Conservation (phyloP, 2,888 invertebrate genomes). For the Noctua pronuba region DNA sequence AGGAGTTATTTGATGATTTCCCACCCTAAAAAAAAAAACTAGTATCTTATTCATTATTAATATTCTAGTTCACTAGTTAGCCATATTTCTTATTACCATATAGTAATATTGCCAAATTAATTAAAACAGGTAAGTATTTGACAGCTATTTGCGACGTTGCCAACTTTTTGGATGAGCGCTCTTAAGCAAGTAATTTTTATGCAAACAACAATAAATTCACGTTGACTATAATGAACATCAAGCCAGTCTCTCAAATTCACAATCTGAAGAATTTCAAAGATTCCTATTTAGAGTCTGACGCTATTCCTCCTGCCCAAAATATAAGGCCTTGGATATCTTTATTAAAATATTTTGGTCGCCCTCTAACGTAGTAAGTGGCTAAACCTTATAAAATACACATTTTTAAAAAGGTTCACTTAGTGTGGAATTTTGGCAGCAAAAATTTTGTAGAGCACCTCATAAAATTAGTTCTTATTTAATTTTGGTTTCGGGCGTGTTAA, state of each 20-base stretch:
- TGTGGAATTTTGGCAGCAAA: conserved; percentile 12
- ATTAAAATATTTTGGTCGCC: conserved; percentile 43
- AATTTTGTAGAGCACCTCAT: neutral
- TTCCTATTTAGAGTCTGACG: conserved; percentile 35
- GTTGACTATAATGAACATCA: neutral
- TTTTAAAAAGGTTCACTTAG: conserved; percentile 20
- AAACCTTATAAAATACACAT: conserved; percentile 25
- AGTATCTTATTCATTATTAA: too few relatives aligned
- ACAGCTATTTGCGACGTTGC: too few relatives aligned
- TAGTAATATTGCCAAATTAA: too few relatives aligned
- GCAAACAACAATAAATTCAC: neutral
- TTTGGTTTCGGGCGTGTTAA: neutral
- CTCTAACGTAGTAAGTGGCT: conserved; percentile 5
- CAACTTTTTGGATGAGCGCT: too few relatives aligned
- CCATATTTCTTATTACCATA: too few relatives aligned
- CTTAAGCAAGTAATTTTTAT: neutral
- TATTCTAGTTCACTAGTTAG: too few relatives aligned
- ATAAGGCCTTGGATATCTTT: conserved; percentile 14
- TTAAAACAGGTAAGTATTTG: too few relatives aligned
- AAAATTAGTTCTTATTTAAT: conserved; percentile 16
- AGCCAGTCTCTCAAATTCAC: neutral
- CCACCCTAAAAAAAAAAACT: too few relatives aligned
- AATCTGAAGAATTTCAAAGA: conserved; percentile 36
- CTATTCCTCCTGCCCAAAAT: conserved; percentile 13
- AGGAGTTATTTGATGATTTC: too few relatives aligned